These are phyloP conservation scores for Lepus oiostolus DNA, from an alignment of 2,797 vertebrate genomes.

Conservation along the genomic window DNA sequence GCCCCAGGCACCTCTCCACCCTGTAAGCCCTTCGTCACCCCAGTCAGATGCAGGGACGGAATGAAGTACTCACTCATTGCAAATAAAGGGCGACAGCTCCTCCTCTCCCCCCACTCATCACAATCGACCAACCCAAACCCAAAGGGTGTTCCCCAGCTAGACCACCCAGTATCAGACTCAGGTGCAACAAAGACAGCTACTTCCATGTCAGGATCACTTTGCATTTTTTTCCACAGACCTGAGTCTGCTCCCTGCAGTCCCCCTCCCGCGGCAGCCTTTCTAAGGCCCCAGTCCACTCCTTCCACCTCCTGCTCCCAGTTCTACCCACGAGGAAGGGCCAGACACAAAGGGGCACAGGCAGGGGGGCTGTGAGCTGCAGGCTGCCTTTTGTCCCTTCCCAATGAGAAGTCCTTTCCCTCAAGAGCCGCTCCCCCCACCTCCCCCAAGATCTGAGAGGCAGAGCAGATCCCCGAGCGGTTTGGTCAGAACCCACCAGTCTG, in stretches of 20 bases:
- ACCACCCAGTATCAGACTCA: background rate
- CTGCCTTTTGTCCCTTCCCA: background rate
- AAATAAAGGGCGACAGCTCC: background rate
- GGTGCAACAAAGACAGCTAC: background rate
- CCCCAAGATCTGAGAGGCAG: background rate
- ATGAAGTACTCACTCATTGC: background rate
- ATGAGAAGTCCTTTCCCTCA: slow-evolving; percentile 13
- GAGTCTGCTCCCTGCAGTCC: slow-evolving; percentile 36
- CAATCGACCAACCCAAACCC: background rate
- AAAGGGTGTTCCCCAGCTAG: background rate
- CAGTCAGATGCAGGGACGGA: background rate
- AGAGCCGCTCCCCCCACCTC: background rate
- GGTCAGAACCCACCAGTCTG: background rate
- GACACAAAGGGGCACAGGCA: background rate
- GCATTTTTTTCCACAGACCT: background rate
- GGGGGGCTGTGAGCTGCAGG: background rate
- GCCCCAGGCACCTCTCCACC: background rate
- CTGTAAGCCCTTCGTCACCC: background rate
- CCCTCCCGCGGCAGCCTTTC: background rate
- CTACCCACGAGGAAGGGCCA: slow-evolving; percentile 22
- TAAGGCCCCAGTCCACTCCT: slow-evolving; percentile 36
- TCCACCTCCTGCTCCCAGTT: background rate
- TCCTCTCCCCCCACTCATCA: slow-evolving; percentile 25
- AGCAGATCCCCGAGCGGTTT: background rate
- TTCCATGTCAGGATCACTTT: slow-evolving; percentile 32